Evolutionary conservation across 2,113 vertebrate genomes (phyloP).

Genomic region (Edolisoma coerulescens): DNA sequence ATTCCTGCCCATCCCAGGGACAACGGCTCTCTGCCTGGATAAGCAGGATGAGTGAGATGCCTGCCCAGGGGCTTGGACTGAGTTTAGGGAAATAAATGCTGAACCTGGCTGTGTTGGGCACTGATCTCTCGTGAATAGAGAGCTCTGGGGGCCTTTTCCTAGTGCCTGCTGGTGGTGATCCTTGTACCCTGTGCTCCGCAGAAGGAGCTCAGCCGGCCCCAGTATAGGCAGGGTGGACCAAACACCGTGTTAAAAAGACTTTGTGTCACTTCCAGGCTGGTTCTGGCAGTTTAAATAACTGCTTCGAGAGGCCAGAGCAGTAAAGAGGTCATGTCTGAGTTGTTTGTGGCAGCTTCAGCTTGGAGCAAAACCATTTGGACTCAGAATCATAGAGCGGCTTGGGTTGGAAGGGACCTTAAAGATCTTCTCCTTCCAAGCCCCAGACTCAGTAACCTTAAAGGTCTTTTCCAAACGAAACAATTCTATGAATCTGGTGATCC

Average conservation of each 20-base stretch:
- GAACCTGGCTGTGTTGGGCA: background rate
- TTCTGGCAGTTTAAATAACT: background rate
- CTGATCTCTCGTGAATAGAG: background rate
- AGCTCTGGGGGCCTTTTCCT: background rate
- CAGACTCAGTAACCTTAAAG: background rate
- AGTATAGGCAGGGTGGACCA: background rate
- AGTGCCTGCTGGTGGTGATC: background rate
- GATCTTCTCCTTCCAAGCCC: background rate
- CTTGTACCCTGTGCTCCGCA: accelerated
- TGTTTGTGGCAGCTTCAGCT: background rate
- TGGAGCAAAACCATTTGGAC: background rate
- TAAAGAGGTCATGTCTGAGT: background rate
- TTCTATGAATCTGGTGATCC: background rate
- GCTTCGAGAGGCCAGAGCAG: background rate
- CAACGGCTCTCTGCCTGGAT: background rate
- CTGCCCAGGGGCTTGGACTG: background rate
- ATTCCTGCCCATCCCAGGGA: background rate
- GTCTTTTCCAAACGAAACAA: background rate
- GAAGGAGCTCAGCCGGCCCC: background rate
- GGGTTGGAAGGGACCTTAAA: background rate
- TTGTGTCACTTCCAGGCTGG: background rate
- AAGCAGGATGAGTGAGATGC: background rate
- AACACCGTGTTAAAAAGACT: background rate
- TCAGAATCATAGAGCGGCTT: background rate
- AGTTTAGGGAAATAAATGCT: background rate